Base-by-base conservation (phyloP, 1,140 invertebrate species). In the Ceratosolen fusciceps region DNA sequence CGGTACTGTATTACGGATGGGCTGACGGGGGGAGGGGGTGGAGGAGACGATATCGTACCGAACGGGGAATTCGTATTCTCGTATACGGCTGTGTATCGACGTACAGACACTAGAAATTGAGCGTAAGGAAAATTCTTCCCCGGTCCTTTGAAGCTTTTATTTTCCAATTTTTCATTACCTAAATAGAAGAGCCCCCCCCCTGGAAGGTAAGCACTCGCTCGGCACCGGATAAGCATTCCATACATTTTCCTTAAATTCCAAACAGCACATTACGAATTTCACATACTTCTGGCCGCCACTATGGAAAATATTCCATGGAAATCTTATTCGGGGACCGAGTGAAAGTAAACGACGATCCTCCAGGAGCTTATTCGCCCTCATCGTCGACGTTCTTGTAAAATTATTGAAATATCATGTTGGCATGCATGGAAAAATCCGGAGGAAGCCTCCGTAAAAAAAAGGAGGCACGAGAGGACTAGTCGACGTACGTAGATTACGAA, bases 401-500 rank as follows among this genome's bases (percentile, higher is more conserved):
- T 76, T 76, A 76, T 76, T 76, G 74, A 76, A 76, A 76, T 76
- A 76, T 54, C n/a, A 26, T 37, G 19, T n/a, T 24, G 29, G n/a
- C 43, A 37, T 21, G 16, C 24, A 52, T 24, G 10, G 8, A 12
- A 49, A 65, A 49, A 60, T 24, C 12, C 39, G 12, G 56, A 76
- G 37, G 54, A 31, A 76, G 31, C 21, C 31, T 3, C 16, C 12
- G 12, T 29, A 2, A 37, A 4, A 16, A 26, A 2, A 49, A 54
- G 1, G 47, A 52, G 47, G 19, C 19, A 21, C 5, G 21, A 39
- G 8, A 21, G 29, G 56, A 62, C n/a, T n/a, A 52, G 24, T 39
- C 21, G 4, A 10, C 52, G n/a, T n/a, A n/a, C n/a, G n/a, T n/a
- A n/a, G n/a, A n/a, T n/a, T n/a, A n/a, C n/a, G n/a, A n/a, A n/a